These are phyloP conservation scores for Anguilla japonica DNA, from an alignment of 2,113 vertebrate species.

Conservation along the genomic window DNA sequence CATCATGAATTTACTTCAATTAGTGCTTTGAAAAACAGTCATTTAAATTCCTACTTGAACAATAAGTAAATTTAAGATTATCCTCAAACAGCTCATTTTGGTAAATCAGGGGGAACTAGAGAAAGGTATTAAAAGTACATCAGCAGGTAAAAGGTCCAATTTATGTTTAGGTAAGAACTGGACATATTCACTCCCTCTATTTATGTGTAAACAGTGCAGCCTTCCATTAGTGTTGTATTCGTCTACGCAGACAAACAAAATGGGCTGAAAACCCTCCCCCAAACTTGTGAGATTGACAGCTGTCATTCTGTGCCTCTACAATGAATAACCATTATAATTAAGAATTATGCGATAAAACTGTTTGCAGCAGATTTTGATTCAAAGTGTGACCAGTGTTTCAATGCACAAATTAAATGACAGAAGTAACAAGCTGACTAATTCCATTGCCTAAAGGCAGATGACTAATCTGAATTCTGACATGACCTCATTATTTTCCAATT, in stretches of 20 bases:
- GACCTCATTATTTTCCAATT: background rate
- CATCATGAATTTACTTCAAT: conserved; percentile 6
- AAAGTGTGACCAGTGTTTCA: background rate
- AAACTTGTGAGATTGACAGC: background rate
- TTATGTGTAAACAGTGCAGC: background rate
- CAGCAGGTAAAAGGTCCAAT: background rate
- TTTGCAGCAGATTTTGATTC: background rate
- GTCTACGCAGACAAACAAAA: background rate
- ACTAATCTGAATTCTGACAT: background rate
- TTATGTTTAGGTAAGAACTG: background rate
- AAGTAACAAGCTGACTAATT: background rate
- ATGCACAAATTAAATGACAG: background rate
- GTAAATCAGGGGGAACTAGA: background rate
- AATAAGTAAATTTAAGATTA: background rate
- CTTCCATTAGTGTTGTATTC: background rate
- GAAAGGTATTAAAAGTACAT: background rate
- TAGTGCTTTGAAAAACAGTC: background rate
- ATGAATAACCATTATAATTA: background rate
- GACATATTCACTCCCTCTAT: background rate
- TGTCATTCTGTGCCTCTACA: background rate
- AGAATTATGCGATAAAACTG: background rate
- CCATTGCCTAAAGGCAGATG: background rate
- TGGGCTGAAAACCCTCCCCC: background rate
- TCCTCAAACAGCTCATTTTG: background rate
- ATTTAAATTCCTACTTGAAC: background rate